phyloP scores from a whole-genome alignment of 2,888 invertebrate species.

The Drosophila peninsularis region DNA sequence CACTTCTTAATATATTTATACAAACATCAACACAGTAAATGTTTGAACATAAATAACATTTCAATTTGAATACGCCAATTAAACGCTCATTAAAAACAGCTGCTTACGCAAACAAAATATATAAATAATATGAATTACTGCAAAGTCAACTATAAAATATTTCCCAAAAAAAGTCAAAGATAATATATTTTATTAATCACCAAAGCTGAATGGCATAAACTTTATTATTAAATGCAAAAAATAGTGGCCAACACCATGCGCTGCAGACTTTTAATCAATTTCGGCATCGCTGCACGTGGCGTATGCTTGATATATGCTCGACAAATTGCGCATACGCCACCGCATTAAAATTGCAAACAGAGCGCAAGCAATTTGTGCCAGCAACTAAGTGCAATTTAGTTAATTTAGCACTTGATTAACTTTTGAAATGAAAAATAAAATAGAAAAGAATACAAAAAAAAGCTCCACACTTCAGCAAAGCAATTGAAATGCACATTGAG shows the following conservation, averaged over 20 bases:
- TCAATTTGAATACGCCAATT: neutral
- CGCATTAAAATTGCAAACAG: conserved; percentile 43
- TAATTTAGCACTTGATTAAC: conserved; percentile 77
- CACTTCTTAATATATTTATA: too few relatives aligned
- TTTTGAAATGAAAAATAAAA: conserved; percentile 47
- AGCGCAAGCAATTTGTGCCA: conserved; percentile 54
- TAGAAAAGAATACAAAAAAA: conserved; percentile 24
- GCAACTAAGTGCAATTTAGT: conserved; percentile 71
- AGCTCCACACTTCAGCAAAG: conserved; percentile 37
- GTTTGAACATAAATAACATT: neutral
- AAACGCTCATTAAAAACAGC: neutral
- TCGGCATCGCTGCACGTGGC: conserved; percentile 21
- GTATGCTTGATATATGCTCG: conserved; percentile 47
- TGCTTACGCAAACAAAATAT: neutral
- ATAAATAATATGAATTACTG: neutral
- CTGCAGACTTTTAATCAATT: conserved; percentile 28
- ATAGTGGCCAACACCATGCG: neutral
- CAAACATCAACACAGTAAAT: neutral
- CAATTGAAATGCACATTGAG: conserved; percentile 77
- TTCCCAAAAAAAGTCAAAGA: neutral
- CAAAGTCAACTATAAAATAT: neutral
- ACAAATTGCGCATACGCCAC: conserved; percentile 60
- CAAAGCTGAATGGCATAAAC: neutral
- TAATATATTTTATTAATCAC: neutral
- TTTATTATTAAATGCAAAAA: too few relatives aligned